Evolutionary conservation across 2,113 vertebrate species (phyloP).

Genomic region (Calypte anna): DNA sequence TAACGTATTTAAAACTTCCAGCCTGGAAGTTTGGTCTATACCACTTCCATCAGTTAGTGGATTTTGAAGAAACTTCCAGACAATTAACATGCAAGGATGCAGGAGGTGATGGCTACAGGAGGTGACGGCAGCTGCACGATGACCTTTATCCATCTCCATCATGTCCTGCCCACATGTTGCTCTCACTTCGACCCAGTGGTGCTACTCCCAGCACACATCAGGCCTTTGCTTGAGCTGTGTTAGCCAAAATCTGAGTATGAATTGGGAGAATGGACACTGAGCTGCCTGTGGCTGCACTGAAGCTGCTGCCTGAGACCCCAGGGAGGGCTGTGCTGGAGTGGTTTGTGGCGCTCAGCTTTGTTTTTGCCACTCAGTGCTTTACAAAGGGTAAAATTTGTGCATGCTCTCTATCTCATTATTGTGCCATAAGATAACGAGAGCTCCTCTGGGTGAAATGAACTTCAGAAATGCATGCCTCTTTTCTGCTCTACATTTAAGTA

Average conservation of each 20-base stretch:
- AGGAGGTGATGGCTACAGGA: neutral
- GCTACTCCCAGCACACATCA: neutral
- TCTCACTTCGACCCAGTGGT: rapidly evolving
- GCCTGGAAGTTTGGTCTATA: neutral
- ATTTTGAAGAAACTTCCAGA: neutral
- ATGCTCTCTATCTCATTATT: rapidly evolving
- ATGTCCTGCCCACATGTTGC: rapidly evolving
- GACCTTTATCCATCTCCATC: neutral
- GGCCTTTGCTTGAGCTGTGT: neutral
- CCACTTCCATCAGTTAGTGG: neutral
- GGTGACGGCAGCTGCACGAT: neutral
- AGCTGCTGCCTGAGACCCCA: neutral
- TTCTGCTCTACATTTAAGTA: neutral
- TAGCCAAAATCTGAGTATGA: neutral
- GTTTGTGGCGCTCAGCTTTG: neutral
- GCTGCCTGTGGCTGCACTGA: neutral
- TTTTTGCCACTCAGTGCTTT: neutral
- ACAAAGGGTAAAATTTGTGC: rapidly evolving
- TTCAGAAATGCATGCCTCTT: neutral
- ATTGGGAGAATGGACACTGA: rapidly evolving
- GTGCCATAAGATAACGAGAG: neutral
- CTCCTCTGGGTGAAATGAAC: neutral
- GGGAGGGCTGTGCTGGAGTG: neutral
- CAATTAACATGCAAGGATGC: too few species aligned
- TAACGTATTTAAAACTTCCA: neutral